Percentiles rank a stretch among this genome's conserved stretches.
Conservation (phyloP, 2,113 vertebrate species). For the Pipa parva region DNA sequence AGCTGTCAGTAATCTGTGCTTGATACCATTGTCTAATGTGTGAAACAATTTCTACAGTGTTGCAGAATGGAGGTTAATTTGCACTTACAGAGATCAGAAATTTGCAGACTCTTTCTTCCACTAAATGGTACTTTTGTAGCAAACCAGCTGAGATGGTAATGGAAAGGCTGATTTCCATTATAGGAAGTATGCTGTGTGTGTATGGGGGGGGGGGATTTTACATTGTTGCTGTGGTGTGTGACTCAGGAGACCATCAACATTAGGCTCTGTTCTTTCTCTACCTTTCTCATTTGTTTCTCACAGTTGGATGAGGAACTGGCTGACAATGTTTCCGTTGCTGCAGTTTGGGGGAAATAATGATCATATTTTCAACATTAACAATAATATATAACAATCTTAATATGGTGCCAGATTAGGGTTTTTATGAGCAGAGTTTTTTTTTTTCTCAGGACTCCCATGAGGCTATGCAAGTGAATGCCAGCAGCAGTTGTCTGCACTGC, state of each 20-base stretch:
- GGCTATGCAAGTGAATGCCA: too few species aligned
- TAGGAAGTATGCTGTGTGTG: background rate
- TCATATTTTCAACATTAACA: too few species aligned
- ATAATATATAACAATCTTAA: too few species aligned
- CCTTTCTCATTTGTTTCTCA: constrained; percentile 33
- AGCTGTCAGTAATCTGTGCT: background rate
- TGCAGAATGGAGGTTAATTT: background rate
- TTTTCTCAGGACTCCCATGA: too few species aligned
- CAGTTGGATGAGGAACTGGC: constrained; percentile 36
- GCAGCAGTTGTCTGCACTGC: too few species aligned
- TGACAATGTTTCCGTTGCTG: constrained; percentile 32
- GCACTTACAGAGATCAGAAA: background rate
- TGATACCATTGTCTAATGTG: background rate
- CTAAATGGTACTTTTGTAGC: background rate
- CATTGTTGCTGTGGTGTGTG: constrained; percentile 34
- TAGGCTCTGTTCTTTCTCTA: constrained; percentile 30
- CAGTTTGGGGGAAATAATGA: too few species aligned
- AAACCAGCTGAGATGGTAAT: constrained; percentile 27
- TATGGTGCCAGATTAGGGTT: too few species aligned
- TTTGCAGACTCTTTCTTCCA: background rate
- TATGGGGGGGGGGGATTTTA: constrained; percentile 18
- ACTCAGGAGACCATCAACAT: constrained; percentile 39
- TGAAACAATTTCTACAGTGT: background rate
- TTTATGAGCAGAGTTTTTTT: too few species aligned
- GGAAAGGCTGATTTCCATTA: constrained; percentile 12